Evolutionary conservation across 2,888 invertebrate genomes (phyloP), one percentile per base, ranked within the genome.

Genomic region (Amphipoea lucens): DNA sequence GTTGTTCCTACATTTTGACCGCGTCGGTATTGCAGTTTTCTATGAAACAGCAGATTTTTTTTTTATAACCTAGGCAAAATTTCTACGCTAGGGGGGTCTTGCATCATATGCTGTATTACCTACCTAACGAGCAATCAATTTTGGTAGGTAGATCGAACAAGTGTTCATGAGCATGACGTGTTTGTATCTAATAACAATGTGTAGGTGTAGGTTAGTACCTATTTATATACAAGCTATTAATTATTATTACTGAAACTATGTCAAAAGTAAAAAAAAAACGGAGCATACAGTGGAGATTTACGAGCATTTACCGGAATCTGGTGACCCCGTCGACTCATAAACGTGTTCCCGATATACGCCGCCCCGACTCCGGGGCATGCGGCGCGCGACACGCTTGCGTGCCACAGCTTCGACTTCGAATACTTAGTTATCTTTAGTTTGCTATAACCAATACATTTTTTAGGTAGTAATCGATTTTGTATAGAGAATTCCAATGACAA

Each of bases 271-370:
- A 94, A 94, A 94, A 95, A 94, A 95, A 95, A 94, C 94, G 89
- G 94, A 94, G 90, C 95, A 89, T 89, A 89, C 87, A 86, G 90
- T 86, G 86, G 85, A 89, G 90, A 92, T 96, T 96, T 95, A 96
- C 95, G 96, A 96, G 92, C 95, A 92, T 95, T 94, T 92, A 92
- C 93, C 92, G 95, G 96, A 96, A 96, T 95, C 95, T 94, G 94
- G 95, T 95, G 96, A 95, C 95, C 95, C 96, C 95, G 95, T 87
- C 90, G 91, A 89, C 92, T 95, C 95, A 91, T 96, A 95, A 96
- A 96, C 94, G 93, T 92, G 95, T 91, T 93, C 96, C 93, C 94
- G 92, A 95, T 95, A 93, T 93, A 92, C 90, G 84, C 83, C 45
- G 84, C 54, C 67, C 77, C 85, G 81, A 42, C 71, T 85, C 76